phyloP scores from a whole-genome alignment of 1,140 invertebrate species.

The Pseudomyrmex flavicornis region DNA sequence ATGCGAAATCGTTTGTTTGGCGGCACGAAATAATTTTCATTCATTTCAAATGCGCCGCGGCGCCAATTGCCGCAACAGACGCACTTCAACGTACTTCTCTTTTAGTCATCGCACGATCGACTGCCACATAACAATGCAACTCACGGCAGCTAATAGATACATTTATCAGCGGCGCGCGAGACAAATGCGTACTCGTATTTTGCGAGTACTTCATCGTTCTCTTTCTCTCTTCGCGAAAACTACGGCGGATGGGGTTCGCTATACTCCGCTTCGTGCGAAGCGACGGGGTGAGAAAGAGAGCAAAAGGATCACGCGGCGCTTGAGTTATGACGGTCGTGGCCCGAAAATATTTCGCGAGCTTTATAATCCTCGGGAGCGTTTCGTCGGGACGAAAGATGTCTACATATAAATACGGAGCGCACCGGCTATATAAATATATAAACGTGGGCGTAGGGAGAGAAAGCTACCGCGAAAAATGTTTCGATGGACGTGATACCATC shows the following conservation, averaged over 20 bases:
- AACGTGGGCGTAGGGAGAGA: slow-evolving; percentile 8
- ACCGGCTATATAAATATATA: slow-evolving; percentile 69
- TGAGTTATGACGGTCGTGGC: slow-evolving; percentile 79
- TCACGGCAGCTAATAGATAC: slow-evolving; percentile 68
- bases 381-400: slow-evolving; percentile 66
- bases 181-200: slow-evolving; percentile 69
- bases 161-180: slow-evolving; percentile 58
- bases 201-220: slow-evolving; percentile 55
- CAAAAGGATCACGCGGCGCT: slow-evolving; percentile 66
- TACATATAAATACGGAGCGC: slow-evolving; percentile 64
- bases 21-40: slow-evolving; percentile 19
- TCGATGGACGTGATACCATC: slow-evolving; percentile 67
- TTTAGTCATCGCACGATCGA: slow-evolving; percentile 39
- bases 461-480: slow-evolving; percentile 66
- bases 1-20: slow-evolving; percentile 2
- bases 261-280: background rate
- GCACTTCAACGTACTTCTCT: slow-evolving; percentile 4
- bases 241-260: slow-evolving; percentile 53
- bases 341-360: slow-evolving; percentile 81
- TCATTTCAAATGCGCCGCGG: background rate
- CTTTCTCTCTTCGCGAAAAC: slow-evolving; percentile 32
- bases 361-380: slow-evolving; percentile 78
- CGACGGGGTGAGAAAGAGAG: slow-evolving; percentile 57
- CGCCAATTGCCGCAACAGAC: slow-evolving; percentile 28
- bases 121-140: slow-evolving; percentile 39